Evolutionary conservation across 1,140 invertebrate species (phyloP), one percentile per base, ranked within the genome.

Genomic region (Coboldia fuscipes): DNA sequence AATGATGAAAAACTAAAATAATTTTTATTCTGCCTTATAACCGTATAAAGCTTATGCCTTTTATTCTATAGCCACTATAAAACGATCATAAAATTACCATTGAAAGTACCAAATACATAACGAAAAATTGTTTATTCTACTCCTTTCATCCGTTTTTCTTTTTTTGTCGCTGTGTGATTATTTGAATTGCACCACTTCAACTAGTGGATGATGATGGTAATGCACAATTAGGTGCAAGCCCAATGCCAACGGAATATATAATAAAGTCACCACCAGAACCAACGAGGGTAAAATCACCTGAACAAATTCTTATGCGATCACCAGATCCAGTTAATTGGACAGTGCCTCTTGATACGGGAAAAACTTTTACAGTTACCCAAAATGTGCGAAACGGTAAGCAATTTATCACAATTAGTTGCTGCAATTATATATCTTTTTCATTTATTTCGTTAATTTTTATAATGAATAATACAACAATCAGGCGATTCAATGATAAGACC

Each of bases 241-340:
- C 51, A 39, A 48, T 53, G 39, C 42, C 48, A 37, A 49, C 48
- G 37, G 72, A 75, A 39, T 72, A 71, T 15, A 68, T 86, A 33
- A 78, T 86, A 28, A 86, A 88, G 54, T 84, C 81, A 14, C 83
- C 82, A 4, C 81, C 83, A 15, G 83, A 89, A 45, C 83, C 84
- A 22, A 92, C 85, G 14, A 61, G 83, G 41, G 83, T 90, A 34
- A 89, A 89, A 60, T 88, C 83, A 2, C 85, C 85, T 5, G 85
- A 90, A 56, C 82, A 88, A 51, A 78, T 84, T 58, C 72, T 85
- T 45, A 80, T 89, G 70, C 70, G 81, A 32, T 85, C 81, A 8
- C 83, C 83, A 5, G 82, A 86, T 56, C 81, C 82, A 33, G 84
- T 89, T 45, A 88, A 88, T 55, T 92, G 85, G 85, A 89, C 82